Evolutionary conservation across 2,113 vertebrate genomes (phyloP).

Genomic region (Rhinolophus sinicus): DNA sequence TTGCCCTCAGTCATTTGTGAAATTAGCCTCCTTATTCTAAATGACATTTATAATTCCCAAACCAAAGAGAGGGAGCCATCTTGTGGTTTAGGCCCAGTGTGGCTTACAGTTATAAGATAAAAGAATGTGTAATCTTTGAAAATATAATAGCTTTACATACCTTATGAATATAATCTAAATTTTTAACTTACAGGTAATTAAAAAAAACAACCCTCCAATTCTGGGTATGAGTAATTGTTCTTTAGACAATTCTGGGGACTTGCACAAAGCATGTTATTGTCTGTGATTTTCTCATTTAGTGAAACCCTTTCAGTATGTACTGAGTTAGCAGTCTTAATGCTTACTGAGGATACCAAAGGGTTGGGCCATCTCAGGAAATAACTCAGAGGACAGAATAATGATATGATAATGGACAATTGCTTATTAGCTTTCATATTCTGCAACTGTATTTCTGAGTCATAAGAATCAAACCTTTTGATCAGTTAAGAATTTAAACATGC

Average conservation of each 20-base stretch:
- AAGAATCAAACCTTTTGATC: conserved; percentile 22
- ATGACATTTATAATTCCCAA: conserved; percentile 26
- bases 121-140: not conserved
- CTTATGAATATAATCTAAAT: not conserved
- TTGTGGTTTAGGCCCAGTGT: conserved; percentile 61
- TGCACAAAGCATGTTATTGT: not conserved
- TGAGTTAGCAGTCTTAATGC: not conserved
- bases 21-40: not conserved
- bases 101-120: not conserved
- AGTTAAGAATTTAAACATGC: not conserved
- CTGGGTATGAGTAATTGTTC: not conserved
- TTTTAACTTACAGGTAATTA: not conserved
- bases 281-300: not conserved
- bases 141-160: not conserved
- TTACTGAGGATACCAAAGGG: not conserved
- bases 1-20: not conserved
- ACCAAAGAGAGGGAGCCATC: conserved; percentile 73
- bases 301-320: not conserved
- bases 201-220: not conserved
- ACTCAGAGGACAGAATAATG: not conserved
- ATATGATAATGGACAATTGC: not conserved
- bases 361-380: not conserved
- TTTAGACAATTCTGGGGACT: not conserved
- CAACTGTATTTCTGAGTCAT: not conserved
- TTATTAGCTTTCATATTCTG: not conserved